A percentile compares a stretch with the other conserved stretches of the same genome.
Conservation (phyloP, 2,797 vertebrate species). For the Phoxinus dragarum region DNA sequence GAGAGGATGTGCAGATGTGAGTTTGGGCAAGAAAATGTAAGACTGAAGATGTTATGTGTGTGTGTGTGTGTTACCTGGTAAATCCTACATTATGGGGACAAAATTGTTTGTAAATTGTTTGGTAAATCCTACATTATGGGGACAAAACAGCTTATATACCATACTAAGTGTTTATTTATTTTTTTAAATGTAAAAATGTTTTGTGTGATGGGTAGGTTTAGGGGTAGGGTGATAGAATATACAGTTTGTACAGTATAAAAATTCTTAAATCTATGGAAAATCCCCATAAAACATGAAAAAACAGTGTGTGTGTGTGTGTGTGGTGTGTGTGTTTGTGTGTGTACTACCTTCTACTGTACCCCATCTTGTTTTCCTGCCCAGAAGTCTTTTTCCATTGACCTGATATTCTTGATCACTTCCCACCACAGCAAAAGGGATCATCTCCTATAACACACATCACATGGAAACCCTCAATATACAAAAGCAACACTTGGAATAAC, state of each 20-base stretch:
- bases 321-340: neutral
- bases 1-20: conserved; percentile 37
- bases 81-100: too few relatives aligned
- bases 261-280: too few relatives aligned
- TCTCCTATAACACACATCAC: conserved; percentile 75
- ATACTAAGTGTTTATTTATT: too few relatives aligned
- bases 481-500: conserved; percentile 40
- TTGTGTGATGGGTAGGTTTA: too few relatives aligned
- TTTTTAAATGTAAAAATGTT: too few relatives aligned
- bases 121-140: too few relatives aligned
- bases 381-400: conserved; percentile 86
- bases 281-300: too few relatives aligned
- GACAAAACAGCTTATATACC: too few relatives aligned
- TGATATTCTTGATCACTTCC: conserved; percentile 91
- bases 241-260: too few relatives aligned
- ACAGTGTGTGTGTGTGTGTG: too few relatives aligned
- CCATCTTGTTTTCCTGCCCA: conserved; percentile 90
- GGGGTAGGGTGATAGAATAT: too few relatives aligned
- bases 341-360: conserved; percentile 88
- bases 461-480: conserved; percentile 3
- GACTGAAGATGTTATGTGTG: conserved; percentile 18
- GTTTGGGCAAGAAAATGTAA: neutral
- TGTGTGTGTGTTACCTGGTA: conserved; percentile 72
- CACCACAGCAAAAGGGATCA: conserved; percentile 90
- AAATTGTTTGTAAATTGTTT: conserved; percentile 45